phyloP scores from a whole-genome alignment of 2,888 invertebrate genomes.

The Maniola hyperantus region DNA sequence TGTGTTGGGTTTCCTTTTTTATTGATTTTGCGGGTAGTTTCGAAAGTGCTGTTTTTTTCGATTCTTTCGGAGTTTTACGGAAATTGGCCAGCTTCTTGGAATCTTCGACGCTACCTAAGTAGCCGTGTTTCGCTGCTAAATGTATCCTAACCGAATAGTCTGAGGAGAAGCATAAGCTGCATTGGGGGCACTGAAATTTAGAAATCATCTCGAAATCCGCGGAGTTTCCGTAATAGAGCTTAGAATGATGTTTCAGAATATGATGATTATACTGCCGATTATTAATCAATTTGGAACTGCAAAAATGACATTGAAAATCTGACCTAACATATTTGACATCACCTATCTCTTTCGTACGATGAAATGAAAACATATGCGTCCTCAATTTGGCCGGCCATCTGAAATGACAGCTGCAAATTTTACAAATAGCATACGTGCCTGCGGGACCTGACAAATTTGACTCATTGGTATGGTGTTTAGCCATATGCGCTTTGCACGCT shows the following conservation, averaged over 20 bases:
- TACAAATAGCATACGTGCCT: conserved; percentile 10
- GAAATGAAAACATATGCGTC: conserved; percentile 14
- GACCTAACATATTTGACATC: neutral
- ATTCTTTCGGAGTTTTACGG: neutral
- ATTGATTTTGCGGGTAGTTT: conserved; percentile 2
- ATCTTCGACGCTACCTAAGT: neutral
- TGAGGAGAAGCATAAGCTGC: conserved; percentile 28
- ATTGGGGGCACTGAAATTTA: conserved; percentile 32
- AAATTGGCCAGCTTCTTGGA: neutral
- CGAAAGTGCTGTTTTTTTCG: neutral
- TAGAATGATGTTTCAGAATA: conserved; percentile 7
- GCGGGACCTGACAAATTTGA: neutral
- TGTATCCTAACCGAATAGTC: conserved; percentile 34
- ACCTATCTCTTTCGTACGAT: neutral
- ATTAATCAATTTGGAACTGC: neutral
- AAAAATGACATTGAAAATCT: conserved; percentile 19
- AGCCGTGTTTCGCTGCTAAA: conserved; percentile 22
- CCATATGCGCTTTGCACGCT: neutral
- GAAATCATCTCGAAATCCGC: neutral
- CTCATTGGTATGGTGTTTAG: neutral
- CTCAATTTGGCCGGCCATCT: neutral
- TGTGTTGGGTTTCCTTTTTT: neutral
- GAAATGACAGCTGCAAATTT: conserved; percentile 30
- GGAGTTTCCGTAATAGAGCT: conserved; percentile 3
- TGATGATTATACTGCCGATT: conserved; percentile 31